Conservation (phyloP, 2,113 vertebrate genomes). For the Larimichthys crocea region DNA sequence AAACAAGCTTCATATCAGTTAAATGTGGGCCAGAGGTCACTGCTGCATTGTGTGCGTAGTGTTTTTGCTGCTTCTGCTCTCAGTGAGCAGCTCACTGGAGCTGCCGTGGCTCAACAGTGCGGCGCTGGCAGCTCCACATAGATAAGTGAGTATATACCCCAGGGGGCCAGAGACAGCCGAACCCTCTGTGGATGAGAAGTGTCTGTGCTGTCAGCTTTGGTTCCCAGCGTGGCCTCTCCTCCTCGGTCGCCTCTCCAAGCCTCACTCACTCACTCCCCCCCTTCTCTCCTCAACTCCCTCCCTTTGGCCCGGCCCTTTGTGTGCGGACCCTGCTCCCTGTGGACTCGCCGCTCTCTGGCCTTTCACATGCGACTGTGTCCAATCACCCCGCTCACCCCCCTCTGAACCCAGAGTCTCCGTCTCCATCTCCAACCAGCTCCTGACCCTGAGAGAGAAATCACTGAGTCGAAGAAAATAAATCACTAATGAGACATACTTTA, state of each 20-base stretch:
- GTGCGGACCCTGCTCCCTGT: slow-evolving; percentile 77
- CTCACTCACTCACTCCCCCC: slow-evolving; percentile 39
- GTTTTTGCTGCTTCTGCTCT: slow-evolving; percentile 51
- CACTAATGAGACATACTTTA: background rate
- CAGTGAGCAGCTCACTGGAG: slow-evolving; percentile 12
- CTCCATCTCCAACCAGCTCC: slow-evolving; percentile 68
- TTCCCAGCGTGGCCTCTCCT: slow-evolving; percentile 80
- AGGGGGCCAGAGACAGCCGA: slow-evolving; percentile 79
- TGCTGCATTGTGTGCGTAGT: slow-evolving; percentile 58
- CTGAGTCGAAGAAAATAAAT: slow-evolving; percentile 9
- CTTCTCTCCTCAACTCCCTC: slow-evolving; percentile 1
- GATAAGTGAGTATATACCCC: slow-evolving; percentile 67
- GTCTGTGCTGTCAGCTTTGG: slow-evolving; percentile 82
- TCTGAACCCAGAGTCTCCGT: slow-evolving; percentile 61
- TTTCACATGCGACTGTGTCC: slow-evolving; percentile 87
- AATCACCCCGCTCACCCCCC: slow-evolving; percentile 78
- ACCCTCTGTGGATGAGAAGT: slow-evolving; percentile 74
- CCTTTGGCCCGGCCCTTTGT: slow-evolving; percentile 73
- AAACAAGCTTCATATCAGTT: slow-evolving; percentile 53
- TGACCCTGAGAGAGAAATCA: slow-evolving; percentile 46
- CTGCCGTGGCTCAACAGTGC: slow-evolving; percentile 43
- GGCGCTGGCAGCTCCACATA: slow-evolving; percentile 64
- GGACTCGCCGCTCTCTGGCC: slow-evolving; percentile 78
- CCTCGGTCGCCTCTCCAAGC: slow-evolving; percentile 40
- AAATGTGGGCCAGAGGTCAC: slow-evolving; percentile 73